Conservation (phyloP, 2,797 vertebrate species). For the Crenichthys baileyi region DNA sequence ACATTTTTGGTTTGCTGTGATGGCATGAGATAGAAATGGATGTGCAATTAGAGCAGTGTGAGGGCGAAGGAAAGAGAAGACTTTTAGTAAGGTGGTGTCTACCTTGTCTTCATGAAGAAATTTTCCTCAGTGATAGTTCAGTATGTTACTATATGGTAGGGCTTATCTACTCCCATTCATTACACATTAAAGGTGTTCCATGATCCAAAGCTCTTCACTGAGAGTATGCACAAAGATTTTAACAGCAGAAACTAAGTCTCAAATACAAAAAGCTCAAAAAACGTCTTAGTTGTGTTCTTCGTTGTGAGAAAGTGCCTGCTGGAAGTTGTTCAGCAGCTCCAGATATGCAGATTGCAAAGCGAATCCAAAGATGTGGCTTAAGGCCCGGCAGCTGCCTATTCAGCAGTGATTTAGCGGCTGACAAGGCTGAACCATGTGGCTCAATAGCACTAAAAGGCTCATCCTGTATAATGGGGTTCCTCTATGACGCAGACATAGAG, state of each 20-base stretch:
- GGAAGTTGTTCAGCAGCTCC: not conserved
- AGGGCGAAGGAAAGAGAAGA: too few relatives aligned
- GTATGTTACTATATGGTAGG: too few relatives aligned
- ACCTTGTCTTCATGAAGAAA: not conserved
- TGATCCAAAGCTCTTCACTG: not conserved
- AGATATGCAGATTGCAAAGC: slow-evolving; percentile 22
- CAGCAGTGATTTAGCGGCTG: slow-evolving; percentile 75
- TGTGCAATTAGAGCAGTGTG: too few relatives aligned
- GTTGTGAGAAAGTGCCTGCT: not conserved
- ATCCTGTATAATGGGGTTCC: slow-evolving; percentile 80
- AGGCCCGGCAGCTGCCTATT: slow-evolving; percentile 60
- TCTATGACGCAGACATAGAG: slow-evolving; percentile 75
- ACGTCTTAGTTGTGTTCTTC: not conserved
- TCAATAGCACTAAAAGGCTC: slow-evolving; percentile 84
- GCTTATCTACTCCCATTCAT: not conserved
- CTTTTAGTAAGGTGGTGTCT: too few relatives aligned
- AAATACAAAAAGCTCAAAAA: not conserved
- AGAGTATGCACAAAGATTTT: not conserved
- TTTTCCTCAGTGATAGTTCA: not conserved
- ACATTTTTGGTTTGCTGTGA: too few relatives aligned
- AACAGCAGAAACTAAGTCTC: not conserved
- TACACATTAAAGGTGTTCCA: not conserved
- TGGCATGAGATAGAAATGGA: too few relatives aligned
- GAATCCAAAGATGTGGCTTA: slow-evolving; percentile 25
- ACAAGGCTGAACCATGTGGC: slow-evolving; percentile 64